A percentile compares a stretch with the other conserved stretches of the same genome.
Evolutionary conservation across 1,140 invertebrate species (phyloP).

Genomic region (Zaprionus lachaisei): DNA sequence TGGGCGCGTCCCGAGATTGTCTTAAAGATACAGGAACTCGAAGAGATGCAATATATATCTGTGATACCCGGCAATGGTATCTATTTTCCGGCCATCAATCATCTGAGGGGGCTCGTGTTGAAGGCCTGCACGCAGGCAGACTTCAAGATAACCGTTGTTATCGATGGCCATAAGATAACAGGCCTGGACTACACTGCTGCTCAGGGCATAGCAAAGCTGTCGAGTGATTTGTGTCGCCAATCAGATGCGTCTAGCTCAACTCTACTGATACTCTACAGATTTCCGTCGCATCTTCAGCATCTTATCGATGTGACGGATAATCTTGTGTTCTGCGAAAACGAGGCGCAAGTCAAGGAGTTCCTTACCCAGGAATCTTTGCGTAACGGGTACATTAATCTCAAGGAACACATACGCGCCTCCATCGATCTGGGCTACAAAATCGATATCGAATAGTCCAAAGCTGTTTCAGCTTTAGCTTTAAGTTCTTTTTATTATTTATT

Average conservation of each 20-base stretch:
- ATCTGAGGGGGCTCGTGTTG: slow-evolving; percentile 85
- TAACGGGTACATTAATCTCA: slow-evolving; percentile 77
- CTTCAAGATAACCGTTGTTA: slow-evolving; percentile 85
- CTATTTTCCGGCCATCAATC: slow-evolving; percentile 88
- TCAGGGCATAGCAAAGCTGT: slow-evolving; percentile 80
- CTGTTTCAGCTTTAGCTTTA: slow-evolving; percentile 13
- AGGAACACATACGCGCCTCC: slow-evolving; percentile 80
- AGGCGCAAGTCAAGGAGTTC: slow-evolving; percentile 70
- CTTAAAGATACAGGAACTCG: slow-evolving; percentile 86
- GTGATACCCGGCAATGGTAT: slow-evolving; percentile 87
- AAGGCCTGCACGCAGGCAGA: slow-evolving; percentile 84
- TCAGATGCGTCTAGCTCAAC: slow-evolving; percentile 58
- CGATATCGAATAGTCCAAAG: slow-evolving; percentile 61
- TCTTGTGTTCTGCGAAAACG: slow-evolving; percentile 73
- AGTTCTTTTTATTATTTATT: slow-evolving; percentile 67
- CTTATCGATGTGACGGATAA: slow-evolving; percentile 76
- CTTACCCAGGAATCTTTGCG: slow-evolving; percentile 78
- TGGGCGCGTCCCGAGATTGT: slow-evolving; percentile 91
- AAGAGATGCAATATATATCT: slow-evolving; percentile 85
- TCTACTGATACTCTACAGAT: slow-evolving; percentile 68
- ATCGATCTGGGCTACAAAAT: slow-evolving; percentile 82
- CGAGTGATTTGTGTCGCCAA: slow-evolving; percentile 65
- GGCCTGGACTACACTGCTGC: slow-evolving; percentile 88
- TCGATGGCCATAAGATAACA: slow-evolving; percentile 87
- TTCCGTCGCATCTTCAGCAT: slow-evolving; percentile 60